Percentiles rank a stretch among this genome's conserved stretches.
These are phyloP conservation scores for Loxodonta africana DNA, from an alignment of 2,113 vertebrate species.

Conservation along the genomic window DNA sequence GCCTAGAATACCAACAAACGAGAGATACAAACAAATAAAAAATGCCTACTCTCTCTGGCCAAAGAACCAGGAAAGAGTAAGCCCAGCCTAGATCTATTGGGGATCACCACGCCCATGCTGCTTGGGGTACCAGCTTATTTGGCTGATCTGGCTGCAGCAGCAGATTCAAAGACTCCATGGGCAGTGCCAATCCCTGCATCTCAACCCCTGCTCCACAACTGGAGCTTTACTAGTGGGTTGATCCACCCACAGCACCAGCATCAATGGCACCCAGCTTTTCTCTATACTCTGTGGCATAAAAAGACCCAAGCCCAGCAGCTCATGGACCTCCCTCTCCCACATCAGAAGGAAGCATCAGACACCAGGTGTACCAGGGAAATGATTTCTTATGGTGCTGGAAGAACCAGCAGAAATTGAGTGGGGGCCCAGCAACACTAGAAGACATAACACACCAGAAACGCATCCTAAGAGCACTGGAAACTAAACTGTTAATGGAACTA, in stretches of 20 bases:
- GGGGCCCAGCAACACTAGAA: background rate
- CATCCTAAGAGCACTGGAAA: background rate
- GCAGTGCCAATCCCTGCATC: background rate
- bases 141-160: background rate
- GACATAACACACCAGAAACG: background rate
- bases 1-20: background rate
- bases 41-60: background rate
- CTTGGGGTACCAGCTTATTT: background rate
- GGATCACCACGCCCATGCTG: background rate
- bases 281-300: background rate
- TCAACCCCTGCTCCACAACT: background rate
- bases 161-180: background rate
- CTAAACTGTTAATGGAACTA: background rate
- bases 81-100: background rate
- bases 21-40: background rate
- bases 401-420: background rate
- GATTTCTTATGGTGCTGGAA: background rate
- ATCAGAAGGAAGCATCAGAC: background rate
- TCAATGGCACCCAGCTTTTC: background rate
- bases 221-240: background rate
- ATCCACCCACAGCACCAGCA: background rate
- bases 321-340: too few relatives aligned
- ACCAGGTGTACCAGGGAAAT: background rate
- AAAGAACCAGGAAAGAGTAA: background rate
- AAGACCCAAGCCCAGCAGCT: background rate